Evolutionary conservation across 2,113 vertebrate genomes (phyloP), one percentile per base, ranked within the genome.

Genomic region (Empidonax alnorum): DNA sequence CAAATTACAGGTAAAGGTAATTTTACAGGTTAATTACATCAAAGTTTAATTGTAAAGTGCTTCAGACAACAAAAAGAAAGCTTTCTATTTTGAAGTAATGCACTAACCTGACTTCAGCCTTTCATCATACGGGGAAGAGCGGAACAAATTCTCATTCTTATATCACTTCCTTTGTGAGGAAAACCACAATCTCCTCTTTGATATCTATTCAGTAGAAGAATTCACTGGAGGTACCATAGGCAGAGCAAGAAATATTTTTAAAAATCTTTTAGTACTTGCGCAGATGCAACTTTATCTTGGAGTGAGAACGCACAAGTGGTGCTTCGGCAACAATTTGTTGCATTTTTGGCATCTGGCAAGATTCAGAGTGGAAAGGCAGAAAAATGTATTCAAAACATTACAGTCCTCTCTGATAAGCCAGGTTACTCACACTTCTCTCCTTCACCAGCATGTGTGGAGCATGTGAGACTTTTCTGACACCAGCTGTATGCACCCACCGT

Each of bases 1-100:
- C 84, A 56, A 25, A 52, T 97, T 93, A 84, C 94, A 7, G 65
- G 55, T 55, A 55, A 71, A 89, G 61, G 86, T 93, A 72, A 56
- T 93, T 95, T 92, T 84, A 87, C 93, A 94, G 83, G 84, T 56
- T 86, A 94, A 92, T 93, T 94, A 84, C 93, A 95, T 83, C 47
- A 86, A 84, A 80, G 90, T 27, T 44, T 56, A 96, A 94, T 84
- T 91, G 47, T 72, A 75, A 97, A 94, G 87, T 74, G 56, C 80
- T 94, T 88, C 67, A 84, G 65, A 80, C 30, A 83, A 59, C 75
- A 91, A 92, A 83, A 85, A 69, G 79, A 83, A 90, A 92, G 75
- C 47, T 96, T 88, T 95, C 65, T 77, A 10, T 84, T 95, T 84
- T 69, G 74, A 90, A 92, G 65, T 78, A 91, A 67, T 63, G 53